phyloP scores from a whole-genome alignment of 2,113 vertebrate species.

The Eulacestoma nigropectus region DNA sequence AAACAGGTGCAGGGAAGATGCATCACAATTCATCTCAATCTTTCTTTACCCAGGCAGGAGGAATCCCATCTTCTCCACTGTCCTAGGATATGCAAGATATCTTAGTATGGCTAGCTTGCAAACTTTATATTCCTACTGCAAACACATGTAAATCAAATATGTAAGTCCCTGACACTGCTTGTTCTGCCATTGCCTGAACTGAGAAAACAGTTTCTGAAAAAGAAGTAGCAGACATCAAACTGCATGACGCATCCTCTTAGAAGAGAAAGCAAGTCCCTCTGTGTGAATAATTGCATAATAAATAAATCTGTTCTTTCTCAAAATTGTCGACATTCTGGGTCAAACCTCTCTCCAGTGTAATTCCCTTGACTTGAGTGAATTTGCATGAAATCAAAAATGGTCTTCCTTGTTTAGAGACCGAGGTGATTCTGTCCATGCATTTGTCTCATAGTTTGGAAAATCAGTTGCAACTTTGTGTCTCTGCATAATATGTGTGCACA shows the following conservation, averaged over 20 bases:
- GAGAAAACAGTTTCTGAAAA: background rate
- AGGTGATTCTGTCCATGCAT: background rate
- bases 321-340: conserved; percentile 28
- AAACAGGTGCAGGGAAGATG: background rate
- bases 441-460: conserved; percentile 29
- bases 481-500: background rate
- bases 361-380: background rate
- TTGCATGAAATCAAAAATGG: background rate
- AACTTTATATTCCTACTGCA: background rate
- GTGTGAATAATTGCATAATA: conserved; percentile 39
- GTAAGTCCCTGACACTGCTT: background rate
- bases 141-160: background rate
- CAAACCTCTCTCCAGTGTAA: background rate
- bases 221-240: background rate
- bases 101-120: background rate
- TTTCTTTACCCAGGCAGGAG: background rate
- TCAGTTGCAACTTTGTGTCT: background rate
- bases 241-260: conserved; percentile 4
- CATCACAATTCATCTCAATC: background rate
- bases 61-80: background rate
- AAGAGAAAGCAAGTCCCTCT: conserved; percentile 6
- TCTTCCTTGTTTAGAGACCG: background rate
- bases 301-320: conserved; percentile 28
- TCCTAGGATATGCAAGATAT: background rate
- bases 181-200: background rate